Conservation (phyloP, 2,113 vertebrate species). For the Rousettus leschenaultii region DNA sequence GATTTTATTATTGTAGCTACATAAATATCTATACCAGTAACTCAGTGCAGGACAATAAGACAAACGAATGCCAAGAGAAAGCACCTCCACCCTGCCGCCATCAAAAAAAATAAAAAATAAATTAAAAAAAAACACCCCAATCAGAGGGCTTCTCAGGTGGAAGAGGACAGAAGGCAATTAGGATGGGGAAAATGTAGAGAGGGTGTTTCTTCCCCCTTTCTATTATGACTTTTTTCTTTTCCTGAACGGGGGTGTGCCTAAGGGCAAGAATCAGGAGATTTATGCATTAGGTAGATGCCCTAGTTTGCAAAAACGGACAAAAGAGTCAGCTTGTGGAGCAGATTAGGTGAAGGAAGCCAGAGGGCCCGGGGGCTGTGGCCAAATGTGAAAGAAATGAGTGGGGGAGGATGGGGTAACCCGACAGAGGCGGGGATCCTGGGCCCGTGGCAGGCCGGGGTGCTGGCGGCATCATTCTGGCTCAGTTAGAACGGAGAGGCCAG, state of each 20-base stretch:
- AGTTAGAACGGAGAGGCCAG: accelerated
- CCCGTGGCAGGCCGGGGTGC: neutral
- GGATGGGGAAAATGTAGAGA: neutral
- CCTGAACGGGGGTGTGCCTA: neutral
- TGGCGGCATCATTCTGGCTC: neutral
- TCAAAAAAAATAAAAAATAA: no score
- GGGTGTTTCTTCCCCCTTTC: neutral
- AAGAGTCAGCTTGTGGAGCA: slow-evolving; percentile 51
- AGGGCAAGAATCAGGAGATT: neutral
- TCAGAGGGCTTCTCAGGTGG: neutral
- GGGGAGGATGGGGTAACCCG: neutral
- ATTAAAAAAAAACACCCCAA: no score
- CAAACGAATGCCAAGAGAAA: neutral
- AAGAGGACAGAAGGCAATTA: slow-evolving; percentile 46
- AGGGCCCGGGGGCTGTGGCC: neutral
- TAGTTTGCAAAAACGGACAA: slow-evolving; percentile 35
- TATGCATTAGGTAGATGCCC: slow-evolving; percentile 22
- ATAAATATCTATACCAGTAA: neutral
- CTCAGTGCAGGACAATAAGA: neutral
- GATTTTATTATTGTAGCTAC: neutral
- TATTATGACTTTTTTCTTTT: neutral
- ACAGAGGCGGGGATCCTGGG: neutral
- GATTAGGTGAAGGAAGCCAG: neutral
- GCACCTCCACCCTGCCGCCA: no score
- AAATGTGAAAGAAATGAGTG: neutral